phyloP scores from a whole-genome alignment of 2,888 invertebrate genomes.

The Conistra vaccinii region DNA sequence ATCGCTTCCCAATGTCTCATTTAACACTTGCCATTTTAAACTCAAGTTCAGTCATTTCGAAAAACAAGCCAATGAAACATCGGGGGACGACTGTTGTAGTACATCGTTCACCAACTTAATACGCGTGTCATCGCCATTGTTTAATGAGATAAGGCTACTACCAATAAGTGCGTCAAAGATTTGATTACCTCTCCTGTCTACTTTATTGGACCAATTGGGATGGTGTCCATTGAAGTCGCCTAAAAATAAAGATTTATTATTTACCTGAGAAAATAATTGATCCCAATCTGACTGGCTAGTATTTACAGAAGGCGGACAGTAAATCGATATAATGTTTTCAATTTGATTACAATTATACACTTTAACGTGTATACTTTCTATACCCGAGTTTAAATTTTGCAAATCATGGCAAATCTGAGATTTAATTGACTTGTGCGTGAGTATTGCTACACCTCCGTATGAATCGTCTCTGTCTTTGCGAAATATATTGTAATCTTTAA shows the following conservation, averaged over 20 bases:
- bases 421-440: neutral
- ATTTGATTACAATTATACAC: slow-evolving; percentile 8
- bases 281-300: slow-evolving; percentile 10
- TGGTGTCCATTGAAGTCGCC: neutral
- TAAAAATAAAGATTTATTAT: neutral
- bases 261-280: neutral
- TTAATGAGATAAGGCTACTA: neutral
- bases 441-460: neutral
- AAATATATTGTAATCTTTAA: slow-evolving; percentile 7
- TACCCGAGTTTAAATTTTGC: neutral
- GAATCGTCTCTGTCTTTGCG: slow-evolving; percentile 1
- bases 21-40: too few relatives aligned
- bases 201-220: neutral
- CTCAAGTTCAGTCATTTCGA: too few relatives aligned
- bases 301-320: neutral
- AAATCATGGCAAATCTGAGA: neutral
- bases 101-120: neutral
- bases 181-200: neutral
- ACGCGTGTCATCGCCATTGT: neutral
- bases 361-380: slow-evolving; percentile 4
- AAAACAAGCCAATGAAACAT: neutral
- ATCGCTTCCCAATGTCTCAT: too few relatives aligned
- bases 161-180: neutral
- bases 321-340: neutral
- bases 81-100: too few relatives aligned